A percentile compares a stretch with the other conserved stretches of the same genome.
Conservation (phyloP, 2,797 vertebrate species). For the Leucoraja ocellata region DNA sequence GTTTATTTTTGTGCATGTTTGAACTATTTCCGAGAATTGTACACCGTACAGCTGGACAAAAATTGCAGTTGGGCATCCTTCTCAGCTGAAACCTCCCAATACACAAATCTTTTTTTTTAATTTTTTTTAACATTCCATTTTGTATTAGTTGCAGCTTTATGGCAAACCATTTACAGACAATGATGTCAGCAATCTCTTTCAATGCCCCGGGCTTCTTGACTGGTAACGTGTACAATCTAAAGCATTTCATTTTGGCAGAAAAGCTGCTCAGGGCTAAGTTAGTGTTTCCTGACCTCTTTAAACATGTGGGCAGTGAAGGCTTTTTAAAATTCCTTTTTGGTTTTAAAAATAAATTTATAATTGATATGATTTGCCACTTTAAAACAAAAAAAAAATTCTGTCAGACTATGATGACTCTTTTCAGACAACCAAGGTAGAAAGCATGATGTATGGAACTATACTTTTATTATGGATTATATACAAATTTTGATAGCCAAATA, state of each 20-base stretch:
- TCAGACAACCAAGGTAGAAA: background rate
- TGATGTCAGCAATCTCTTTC: conserved; percentile 70
- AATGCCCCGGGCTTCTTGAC: conserved; percentile 59
- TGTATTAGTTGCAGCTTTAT: conserved; percentile 58
- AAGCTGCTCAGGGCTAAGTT: conserved; percentile 54
- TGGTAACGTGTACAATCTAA: conserved; percentile 65
- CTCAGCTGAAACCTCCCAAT: background rate
- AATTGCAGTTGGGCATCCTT: background rate
- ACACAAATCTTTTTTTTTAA: conserved; percentile 47
- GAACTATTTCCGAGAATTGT: background rate
- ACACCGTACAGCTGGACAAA: background rate
- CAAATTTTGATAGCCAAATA: background rate
- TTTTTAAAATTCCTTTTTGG: conserved; percentile 42
- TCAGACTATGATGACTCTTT: background rate
- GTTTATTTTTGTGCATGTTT: background rate
- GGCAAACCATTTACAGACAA: conserved; percentile 59
- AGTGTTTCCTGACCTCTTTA: conserved; percentile 48
- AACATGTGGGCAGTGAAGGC: conserved; percentile 41
- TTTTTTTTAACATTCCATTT: conserved; percentile 52
- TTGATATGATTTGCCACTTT: conserved; percentile 53
- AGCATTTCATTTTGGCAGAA: conserved; percentile 64
- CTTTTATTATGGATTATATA: background rate
- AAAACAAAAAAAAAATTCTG: background rate
- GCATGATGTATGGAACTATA: background rate
- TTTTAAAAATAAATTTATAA: conserved; percentile 44